Evolutionary conservation across 2,888 invertebrate species (phyloP).

Genomic region (Pantelozetes paolii): DNA sequence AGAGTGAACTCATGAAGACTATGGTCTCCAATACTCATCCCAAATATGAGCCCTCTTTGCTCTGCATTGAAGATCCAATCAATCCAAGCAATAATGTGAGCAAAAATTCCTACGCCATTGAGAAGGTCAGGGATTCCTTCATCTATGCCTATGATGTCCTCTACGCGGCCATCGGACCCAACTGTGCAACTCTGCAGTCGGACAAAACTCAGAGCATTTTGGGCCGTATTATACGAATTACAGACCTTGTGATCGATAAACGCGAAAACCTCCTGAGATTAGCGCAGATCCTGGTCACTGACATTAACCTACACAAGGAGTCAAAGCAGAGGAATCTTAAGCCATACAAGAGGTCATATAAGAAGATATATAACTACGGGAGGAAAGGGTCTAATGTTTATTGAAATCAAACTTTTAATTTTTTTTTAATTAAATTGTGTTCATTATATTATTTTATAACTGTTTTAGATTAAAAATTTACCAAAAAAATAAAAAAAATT

Average conservation of each 20-base stretch:
- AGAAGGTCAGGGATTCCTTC: slow-evolving; percentile 87
- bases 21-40: too few species aligned
- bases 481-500: too few species aligned
- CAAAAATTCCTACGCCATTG: slow-evolving; percentile 88
- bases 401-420: too few species aligned
- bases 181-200: slow-evolving; percentile 40
- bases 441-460: too few species aligned
- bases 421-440: too few species aligned
- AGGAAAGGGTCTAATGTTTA: too few species aligned
- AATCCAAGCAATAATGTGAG: slow-evolving; percentile 86
- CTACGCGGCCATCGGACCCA: slow-evolving; percentile 49
- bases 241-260: slow-evolving; percentile 80
- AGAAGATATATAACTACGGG: too few species aligned
- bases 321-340: too few species aligned
- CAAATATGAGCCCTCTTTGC: slow-evolving; percentile 76
- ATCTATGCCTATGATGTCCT: slow-evolving; percentile 74
- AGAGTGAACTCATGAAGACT: slow-evolving; percentile 78
- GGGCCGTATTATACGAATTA: slow-evolving; percentile 70
- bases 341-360: too few species aligned
- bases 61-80: slow-evolving; percentile 97
- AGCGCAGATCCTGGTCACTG: too few species aligned
- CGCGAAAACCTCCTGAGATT: slow-evolving; percentile 53
- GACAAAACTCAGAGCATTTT: slow-evolving; percentile 64
- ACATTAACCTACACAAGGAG: too few species aligned
- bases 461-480: too few species aligned